A percentile compares a stretch with the other conserved stretches of the same genome.
phyloP scores from a whole-genome alignment of 2,797 vertebrate genomes.

The Menidia menidia region DNA sequence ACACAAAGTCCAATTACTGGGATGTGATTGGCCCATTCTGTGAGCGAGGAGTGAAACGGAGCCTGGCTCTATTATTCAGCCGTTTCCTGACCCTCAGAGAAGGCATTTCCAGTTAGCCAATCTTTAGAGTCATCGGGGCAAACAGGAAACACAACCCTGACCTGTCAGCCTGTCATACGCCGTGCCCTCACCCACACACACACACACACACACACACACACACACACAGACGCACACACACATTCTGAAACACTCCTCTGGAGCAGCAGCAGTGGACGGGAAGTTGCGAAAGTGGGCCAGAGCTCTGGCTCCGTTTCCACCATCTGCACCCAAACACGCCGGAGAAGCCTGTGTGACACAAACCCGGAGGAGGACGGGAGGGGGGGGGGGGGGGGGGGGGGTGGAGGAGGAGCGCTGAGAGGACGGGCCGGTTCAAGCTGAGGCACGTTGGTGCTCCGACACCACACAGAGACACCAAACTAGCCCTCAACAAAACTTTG shows the following conservation, averaged over 20 bases:
- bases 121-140: slow-evolving; percentile 44
- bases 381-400: slow-evolving; percentile 35
- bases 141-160: slow-evolving; percentile 69
- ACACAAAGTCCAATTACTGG: neutral
- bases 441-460: slow-evolving; percentile 59
- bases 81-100: slow-evolving; percentile 52
- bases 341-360: slow-evolving; percentile 7
- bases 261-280: slow-evolving; percentile 35
- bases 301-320: slow-evolving; percentile 43
- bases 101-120: slow-evolving; percentile 50
- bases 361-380: slow-evolving; percentile 17
- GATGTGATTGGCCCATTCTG: neutral
- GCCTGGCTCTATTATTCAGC: slow-evolving; percentile 27
- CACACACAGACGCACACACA: too few relatives aligned
- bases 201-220: slow-evolving; percentile 10
- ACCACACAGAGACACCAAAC: too few relatives aligned
- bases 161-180: slow-evolving; percentile 46
- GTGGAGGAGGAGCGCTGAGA: slow-evolving; percentile 45
- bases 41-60: neutral
- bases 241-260: slow-evolving; percentile 10
- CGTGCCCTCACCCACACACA: slow-evolving; percentile 14
- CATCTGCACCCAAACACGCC: slow-evolving; percentile 54
- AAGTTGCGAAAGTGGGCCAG: slow-evolving; percentile 61
- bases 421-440: slow-evolving; percentile 65
- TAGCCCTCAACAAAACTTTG: too few relatives aligned